Conservation (phyloP, 1,140 invertebrate species). For the Plectrocnemia conspersa region DNA sequence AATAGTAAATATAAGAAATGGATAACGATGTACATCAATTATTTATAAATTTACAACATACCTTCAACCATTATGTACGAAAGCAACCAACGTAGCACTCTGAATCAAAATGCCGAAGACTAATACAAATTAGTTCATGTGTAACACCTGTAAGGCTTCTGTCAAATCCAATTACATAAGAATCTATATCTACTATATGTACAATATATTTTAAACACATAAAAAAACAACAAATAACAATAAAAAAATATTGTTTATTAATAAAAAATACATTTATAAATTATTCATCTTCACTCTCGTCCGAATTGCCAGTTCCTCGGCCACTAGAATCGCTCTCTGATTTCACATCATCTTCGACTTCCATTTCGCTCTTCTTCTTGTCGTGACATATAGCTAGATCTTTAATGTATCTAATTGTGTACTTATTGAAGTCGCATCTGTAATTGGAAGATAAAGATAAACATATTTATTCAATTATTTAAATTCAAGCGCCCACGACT, state of each 20-base stretch:
- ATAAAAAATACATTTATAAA: neutral
- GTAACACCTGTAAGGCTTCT: conserved; percentile 14
- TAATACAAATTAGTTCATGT: no score
- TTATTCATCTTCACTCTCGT: conserved; percentile 37
- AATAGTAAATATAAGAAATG: neutral
- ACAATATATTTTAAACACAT: no score
- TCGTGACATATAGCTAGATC: conserved; percentile 50
- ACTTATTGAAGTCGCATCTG: conserved; percentile 79
- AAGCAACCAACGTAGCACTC: no score
- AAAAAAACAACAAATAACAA: conserved; percentile 2
- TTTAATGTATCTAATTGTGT: conserved; percentile 63
- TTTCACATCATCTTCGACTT: conserved; percentile 39
- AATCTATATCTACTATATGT: no score
- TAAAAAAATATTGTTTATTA: neutral
- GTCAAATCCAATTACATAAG: conserved; percentile 16
- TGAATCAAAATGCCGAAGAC: no score
- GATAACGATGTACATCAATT: neutral
- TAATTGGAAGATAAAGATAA: conserved; percentile 40
- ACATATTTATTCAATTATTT: neutral
- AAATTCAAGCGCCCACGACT: no score
- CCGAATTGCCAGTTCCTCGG: conserved; percentile 41
- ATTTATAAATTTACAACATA: conserved; percentile 7
- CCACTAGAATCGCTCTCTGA: conserved; percentile 42
- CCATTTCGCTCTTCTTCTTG: conserved; percentile 21
- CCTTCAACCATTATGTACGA: conserved; percentile 25